Evolutionary conservation across 2,888 invertebrate species (phyloP).

Genomic region (Mayetiola destructor): DNA sequence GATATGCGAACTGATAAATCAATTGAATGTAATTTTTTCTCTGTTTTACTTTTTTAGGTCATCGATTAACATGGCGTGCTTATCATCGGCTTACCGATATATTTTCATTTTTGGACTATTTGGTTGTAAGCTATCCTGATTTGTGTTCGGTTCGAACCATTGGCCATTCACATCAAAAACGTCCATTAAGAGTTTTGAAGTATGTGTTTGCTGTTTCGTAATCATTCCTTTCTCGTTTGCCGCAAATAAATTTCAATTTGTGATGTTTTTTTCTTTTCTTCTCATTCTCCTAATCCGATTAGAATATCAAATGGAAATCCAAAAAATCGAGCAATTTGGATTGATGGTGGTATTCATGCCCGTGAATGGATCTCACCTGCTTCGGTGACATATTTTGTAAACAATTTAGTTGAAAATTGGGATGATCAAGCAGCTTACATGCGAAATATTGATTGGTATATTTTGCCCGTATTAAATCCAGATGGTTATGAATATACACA

Average conservation of each 20-base stretch:
- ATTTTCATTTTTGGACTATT: slow-evolving; percentile 53
- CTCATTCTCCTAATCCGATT: neutral
- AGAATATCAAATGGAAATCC: slow-evolving; percentile 54
- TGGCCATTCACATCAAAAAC: slow-evolving; percentile 58
- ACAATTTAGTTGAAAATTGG: slow-evolving; percentile 53
- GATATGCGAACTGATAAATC: too few species aligned
- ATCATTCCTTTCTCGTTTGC: neutral
- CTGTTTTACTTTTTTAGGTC: slow-evolving; percentile 23
- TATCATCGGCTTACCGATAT: slow-evolving; percentile 58
- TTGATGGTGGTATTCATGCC: slow-evolving; percentile 70
- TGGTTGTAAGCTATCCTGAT: slow-evolving; percentile 56
- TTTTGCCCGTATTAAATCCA: slow-evolving; percentile 62
- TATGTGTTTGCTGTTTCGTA: slow-evolving; percentile 19
- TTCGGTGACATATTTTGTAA: slow-evolving; percentile 58
- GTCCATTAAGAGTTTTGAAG: slow-evolving; percentile 51
- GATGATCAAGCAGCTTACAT: slow-evolving; percentile 48
- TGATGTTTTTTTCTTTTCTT: neutral
- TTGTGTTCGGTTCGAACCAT: slow-evolving; percentile 57
- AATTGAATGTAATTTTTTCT: too few species aligned
- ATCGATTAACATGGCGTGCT: slow-evolving; percentile 58
- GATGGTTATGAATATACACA: slow-evolving; percentile 83
- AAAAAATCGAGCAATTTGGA: slow-evolving; percentile 50
- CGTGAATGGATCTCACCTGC: slow-evolving; percentile 83
- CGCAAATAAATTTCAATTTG: neutral
- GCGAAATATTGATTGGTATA: slow-evolving; percentile 69